Evolutionary conservation across 2,888 invertebrate genomes (phyloP).

Genomic region (Metalampra italica): DNA sequence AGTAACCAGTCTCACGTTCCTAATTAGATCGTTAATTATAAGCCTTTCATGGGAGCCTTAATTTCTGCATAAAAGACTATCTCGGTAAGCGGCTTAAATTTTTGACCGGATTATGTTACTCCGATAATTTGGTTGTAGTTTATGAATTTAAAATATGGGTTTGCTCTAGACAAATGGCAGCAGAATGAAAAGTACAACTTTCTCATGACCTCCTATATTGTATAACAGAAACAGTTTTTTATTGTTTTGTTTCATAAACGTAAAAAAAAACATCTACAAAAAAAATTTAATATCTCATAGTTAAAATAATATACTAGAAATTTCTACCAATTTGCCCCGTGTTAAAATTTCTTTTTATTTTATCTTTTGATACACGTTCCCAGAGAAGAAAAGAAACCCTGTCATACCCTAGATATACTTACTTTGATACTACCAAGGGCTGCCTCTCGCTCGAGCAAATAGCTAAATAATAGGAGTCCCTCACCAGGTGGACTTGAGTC

Average conservation of each 20-base stretch:
- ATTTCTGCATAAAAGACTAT: conserved; percentile 69
- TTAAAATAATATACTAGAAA: too few relatives aligned
- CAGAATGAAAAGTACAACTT: too few relatives aligned
- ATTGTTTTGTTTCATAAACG: too few relatives aligned
- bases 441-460: conserved; percentile 52
- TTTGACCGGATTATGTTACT: conserved; percentile 67
- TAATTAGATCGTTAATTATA: conserved; percentile 76
- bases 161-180: not conserved
- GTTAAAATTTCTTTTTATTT: too few relatives aligned
- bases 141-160: conserved; percentile 14
- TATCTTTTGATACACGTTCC: too few relatives aligned
- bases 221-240: too few relatives aligned
- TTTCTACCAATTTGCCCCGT: too few relatives aligned
- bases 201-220: too few relatives aligned
- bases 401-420: too few relatives aligned
- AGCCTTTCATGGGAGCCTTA: conserved; percentile 72
- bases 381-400: too few relatives aligned
- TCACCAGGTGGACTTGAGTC: conserved; percentile 74
- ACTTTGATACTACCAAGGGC: not conserved
- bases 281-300: too few relatives aligned
- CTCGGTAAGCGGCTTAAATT: conserved; percentile 45
- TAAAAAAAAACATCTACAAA: too few relatives aligned
- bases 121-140: conserved; percentile 31
- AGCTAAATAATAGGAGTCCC: conserved; percentile 66
- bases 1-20: conserved; percentile 70